Base-by-base conservation (phyloP, 2,113 vertebrate species). In the Pyrgilauda ruficollis region DNA sequence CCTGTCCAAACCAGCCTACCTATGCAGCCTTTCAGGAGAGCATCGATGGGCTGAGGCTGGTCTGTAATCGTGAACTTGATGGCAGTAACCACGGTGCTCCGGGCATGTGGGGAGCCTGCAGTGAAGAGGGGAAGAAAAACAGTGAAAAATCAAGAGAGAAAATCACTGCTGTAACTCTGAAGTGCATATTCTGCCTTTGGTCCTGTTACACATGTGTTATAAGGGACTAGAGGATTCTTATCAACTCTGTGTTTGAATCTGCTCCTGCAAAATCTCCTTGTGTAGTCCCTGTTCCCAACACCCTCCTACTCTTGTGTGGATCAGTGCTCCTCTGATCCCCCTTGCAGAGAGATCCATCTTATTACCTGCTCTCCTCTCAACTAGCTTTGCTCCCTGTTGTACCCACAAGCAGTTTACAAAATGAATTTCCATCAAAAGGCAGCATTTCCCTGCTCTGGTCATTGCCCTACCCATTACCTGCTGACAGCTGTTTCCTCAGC, bases 61-160 rank as follows among this genome's bases (percentile, higher is more conserved):
- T 99, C 99, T 7, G 98, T 97, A 6, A 99, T 98, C 1, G 99
- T 99, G 97, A 99, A 99, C 93, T 99, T 99, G 86, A 99, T 84
- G 1, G 99, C 98, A 1, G 98, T 99, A 47, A 99, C 98, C 56
- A 99, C 98, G 0, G 99, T 99, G 97, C 99, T 98, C 76, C 99
- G 98, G 52, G 98, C 98, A 14, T 98, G 96, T 1, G 99, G 97
- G 43, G 98, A 99, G 59, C 98, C 99, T 99, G 97, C 2, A 13
- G 39, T 3, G 20, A 64, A 67, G 44, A 72, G 1, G 14, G 22
- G 17, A 18, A 50, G 19, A 10, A 15, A 27, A 58, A 9, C 28
- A 22, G 39, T 37, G 77, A 66, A 30, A 61, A 58, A 62, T 28
- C 31, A 67, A 79, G 30, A 46, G 35, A 56, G 12, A 81, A 44